phyloP scores from a whole-genome alignment of 2,797 vertebrate species.

The Pelochelys cantorii region DNA sequence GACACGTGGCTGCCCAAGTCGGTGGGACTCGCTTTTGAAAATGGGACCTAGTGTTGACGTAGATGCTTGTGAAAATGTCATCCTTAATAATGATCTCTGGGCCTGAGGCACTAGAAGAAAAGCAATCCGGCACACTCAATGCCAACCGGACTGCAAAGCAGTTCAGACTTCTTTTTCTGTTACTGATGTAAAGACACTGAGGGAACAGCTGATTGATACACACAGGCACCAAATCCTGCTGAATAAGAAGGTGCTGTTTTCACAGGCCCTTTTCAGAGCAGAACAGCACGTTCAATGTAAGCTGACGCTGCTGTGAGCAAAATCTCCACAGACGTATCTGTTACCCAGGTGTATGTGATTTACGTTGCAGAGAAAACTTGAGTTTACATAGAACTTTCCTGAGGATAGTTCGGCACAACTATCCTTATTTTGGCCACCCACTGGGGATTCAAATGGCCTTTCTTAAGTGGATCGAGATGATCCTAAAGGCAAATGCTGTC shows the following conservation, averaged over 20 bases:
- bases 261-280: background rate
- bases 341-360: background rate
- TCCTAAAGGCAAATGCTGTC: background rate
- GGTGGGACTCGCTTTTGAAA: background rate
- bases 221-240: background rate
- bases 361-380: background rate
- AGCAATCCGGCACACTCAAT: background rate
- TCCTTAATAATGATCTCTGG: no score
- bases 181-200: background rate
- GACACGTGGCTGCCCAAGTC: background rate
- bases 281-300: background rate
- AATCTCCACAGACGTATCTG: background rate
- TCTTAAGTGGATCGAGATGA: background rate
- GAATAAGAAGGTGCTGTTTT: background rate
- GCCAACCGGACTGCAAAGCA: background rate
- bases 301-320: background rate
- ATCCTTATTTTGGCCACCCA: rapidly evolving
- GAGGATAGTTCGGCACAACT: background rate
- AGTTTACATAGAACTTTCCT: background rate
- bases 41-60: background rate
- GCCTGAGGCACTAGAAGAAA: no score
- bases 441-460: background rate
- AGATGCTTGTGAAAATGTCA: conserved; percentile 36
- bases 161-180: background rate
- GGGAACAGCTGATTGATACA: background rate